Percentiles rank a stretch among this genome's conserved stretches.
phyloP scores from a whole-genome alignment of 2,888 invertebrate species.

The Ischnus inquisitorius region DNA sequence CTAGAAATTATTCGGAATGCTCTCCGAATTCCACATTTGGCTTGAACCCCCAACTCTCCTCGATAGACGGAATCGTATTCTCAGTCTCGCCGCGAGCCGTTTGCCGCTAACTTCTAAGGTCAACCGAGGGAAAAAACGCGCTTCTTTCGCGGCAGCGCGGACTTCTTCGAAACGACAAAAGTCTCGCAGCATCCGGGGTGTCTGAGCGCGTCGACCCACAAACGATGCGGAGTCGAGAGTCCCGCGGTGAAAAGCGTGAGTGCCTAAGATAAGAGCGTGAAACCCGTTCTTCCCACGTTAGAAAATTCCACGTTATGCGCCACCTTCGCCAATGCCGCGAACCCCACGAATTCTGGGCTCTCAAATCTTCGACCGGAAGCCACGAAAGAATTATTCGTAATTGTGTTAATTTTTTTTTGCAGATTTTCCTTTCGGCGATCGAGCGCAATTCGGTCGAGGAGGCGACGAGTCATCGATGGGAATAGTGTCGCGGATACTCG shows the following conservation, averaged over 20 bases:
- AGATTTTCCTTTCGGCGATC: background rate
- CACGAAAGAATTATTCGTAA: background rate
- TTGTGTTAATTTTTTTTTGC: background rate
- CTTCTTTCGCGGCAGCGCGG: background rate
- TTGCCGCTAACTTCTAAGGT: background rate
- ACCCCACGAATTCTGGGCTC: too few species aligned
- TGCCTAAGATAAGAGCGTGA: conserved; percentile 20
- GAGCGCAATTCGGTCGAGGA: background rate
- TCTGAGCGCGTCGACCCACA: conserved; percentile 41
- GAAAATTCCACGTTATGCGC: conserved; percentile 40
- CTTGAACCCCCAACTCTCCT: too few species aligned
- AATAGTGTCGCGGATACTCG: conserved; percentile 37
- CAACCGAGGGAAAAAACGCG: background rate
- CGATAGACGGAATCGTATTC: too few species aligned
- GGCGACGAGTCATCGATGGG: background rate
- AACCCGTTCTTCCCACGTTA: conserved; percentile 62
- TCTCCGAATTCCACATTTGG: too few species aligned
- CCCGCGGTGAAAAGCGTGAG: conserved; percentile 59
- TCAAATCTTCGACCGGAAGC: too few species aligned
- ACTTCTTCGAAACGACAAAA: background rate
- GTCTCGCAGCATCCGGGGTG: conserved; percentile 27
- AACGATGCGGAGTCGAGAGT: conserved; percentile 24
- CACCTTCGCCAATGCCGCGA: background rate
- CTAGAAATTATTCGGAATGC: too few species aligned
- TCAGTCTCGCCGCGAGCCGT: background rate